A percentile compares a stretch with the other conserved stretches of the same genome.
These are phyloP conservation scores for Notodonta dromedarius DNA, from an alignment of 2,888 invertebrate genomes.

Conservation along the genomic window DNA sequence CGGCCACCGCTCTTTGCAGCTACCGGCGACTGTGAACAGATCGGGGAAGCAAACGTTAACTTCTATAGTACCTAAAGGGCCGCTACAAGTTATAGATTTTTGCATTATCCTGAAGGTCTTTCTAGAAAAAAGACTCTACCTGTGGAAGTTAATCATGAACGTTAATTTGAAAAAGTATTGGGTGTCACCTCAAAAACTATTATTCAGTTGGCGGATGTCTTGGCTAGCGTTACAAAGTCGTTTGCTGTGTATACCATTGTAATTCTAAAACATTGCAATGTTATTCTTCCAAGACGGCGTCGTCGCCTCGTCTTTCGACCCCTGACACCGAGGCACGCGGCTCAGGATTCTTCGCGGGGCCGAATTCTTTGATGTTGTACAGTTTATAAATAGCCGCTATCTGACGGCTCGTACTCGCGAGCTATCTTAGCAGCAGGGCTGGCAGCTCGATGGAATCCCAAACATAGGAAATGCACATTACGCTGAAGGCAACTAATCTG, in stretches of 20 bases:
- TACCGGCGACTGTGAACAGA: conserved; percentile 4
- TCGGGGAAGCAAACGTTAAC: no score
- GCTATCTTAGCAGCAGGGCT: conserved; percentile 1
- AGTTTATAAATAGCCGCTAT: conserved; percentile 4
- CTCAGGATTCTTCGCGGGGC: conserved; percentile 5
- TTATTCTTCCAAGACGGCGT: conserved; percentile 24
- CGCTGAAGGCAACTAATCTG: no score
- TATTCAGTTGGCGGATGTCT: no score
- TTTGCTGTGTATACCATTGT: neutral
- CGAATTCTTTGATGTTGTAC: conserved; percentile 6
- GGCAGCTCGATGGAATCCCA: neutral
- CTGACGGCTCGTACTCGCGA: neutral
- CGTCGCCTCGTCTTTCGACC: conserved; percentile 3
- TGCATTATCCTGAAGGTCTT: no score
- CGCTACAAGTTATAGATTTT: no score
- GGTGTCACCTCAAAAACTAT: no score
- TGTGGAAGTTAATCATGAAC: no score
- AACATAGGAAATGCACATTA: neutral
- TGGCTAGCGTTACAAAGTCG: neutral
- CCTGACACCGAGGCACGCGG: neutral
- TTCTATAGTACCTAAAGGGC: no score
- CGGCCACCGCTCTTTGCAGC: conserved; percentile 4
- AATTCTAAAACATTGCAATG: neutral
- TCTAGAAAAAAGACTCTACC: no score
- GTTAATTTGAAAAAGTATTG: no score